A percentile compares a stretch with the other conserved stretches of the same genome.
These are phyloP conservation scores for Seira musarum DNA, from an alignment of 2,888 invertebrate species.

Conservation along the genomic window DNA sequence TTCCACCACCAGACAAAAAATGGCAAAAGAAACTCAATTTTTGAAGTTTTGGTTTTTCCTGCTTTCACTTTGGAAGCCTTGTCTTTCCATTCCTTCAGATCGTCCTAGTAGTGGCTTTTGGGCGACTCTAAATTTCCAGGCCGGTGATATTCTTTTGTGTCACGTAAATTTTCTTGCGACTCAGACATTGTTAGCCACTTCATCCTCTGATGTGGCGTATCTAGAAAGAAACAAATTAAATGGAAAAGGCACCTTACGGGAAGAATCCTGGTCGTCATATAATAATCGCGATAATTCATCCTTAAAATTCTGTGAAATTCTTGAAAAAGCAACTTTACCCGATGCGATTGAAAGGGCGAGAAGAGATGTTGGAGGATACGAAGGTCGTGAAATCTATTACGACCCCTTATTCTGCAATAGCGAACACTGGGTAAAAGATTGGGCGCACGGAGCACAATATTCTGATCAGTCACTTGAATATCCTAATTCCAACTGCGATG, in stretches of 20 bases:
- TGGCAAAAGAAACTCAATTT: too few species aligned
- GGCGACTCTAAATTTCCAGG: neutral
- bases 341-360: neutral
- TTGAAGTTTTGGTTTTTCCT: too few species aligned
- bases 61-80: too few species aligned
- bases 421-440: constrained; percentile 1
- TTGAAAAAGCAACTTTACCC: too few species aligned
- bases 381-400: neutral
- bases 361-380: neutral
- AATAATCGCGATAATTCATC: too few species aligned
- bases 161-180: neutral
- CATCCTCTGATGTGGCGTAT: neutral
- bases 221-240: neutral
- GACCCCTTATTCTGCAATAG: neutral
- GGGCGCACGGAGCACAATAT: neutral
- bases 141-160: neutral
- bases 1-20: too few species aligned
- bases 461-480: neutral
- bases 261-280: neutral
- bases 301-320: too few species aligned
- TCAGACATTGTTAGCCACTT: neutral
- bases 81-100: too few species aligned
- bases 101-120: neutral
- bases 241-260: neutral
- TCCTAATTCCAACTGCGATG: neutral